phyloP scores from a whole-genome alignment of 2,113 vertebrate species.

The Patagioenas fasciata region DNA sequence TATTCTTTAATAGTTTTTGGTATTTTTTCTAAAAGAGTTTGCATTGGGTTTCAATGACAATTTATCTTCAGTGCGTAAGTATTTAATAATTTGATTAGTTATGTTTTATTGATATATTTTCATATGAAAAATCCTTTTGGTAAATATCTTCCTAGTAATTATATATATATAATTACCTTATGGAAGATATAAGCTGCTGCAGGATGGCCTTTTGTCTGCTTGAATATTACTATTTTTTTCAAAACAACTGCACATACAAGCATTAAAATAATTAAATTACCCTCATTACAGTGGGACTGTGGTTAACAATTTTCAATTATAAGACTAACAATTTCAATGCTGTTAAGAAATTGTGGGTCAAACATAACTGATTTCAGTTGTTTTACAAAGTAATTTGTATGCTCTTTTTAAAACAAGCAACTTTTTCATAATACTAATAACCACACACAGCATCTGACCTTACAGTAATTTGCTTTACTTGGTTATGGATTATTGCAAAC shows the following conservation, averaged over 20 bases:
- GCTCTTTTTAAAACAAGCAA: not conserved
- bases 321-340: not conserved
- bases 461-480: not conserved
- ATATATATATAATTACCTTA: not conserved
- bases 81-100: not conserved
- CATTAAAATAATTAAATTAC: not conserved
- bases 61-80: not conserved
- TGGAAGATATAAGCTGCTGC: not conserved
- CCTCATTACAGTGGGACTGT: not conserved
- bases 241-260: not conserved
- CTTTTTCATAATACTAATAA: not conserved
- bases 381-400: not conserved
- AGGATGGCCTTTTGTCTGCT: not conserved
- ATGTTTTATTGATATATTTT: not conserved
- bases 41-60: not conserved
- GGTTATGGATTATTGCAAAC: not conserved
- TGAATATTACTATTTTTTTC: not conserved
- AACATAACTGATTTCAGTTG: not conserved
- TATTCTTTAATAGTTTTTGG: not conserved
- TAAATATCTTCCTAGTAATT: not conserved
- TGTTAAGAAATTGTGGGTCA: not conserved
- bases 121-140: not conserved
- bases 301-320: not conserved
- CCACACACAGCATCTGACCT: not conserved
- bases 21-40: not conserved